Conservation (phyloP, 2,888 invertebrate genomes). For the Drepanosiphum platanoidis region DNA sequence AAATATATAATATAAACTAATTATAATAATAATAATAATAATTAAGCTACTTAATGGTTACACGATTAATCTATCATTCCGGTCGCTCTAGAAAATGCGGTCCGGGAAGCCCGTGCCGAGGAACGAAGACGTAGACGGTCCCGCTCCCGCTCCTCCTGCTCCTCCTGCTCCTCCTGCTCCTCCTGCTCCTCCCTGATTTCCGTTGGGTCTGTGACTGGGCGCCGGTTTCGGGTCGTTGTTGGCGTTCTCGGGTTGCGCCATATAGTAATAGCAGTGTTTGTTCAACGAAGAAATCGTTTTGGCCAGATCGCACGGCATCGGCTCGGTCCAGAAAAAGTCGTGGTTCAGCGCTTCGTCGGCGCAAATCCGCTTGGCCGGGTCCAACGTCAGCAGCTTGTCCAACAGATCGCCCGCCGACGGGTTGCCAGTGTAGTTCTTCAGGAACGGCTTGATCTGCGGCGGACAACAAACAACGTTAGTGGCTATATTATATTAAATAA, state of each 20-base stretch:
- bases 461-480: too few species aligned
- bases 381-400: conserved; percentile 89
- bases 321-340: conserved; percentile 98
- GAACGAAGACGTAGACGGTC: too few species aligned
- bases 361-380: conserved; percentile 87
- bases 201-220: too few species aligned
- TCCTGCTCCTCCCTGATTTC: too few species aligned
- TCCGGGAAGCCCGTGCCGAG: too few species aligned
- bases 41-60: too few species aligned
- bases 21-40: too few species aligned
- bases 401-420: conserved; percentile 91
- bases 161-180: too few species aligned
- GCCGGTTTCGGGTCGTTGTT: conserved; percentile 66
- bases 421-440: conserved; percentile 90
- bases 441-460: conserved; percentile 79
- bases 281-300: conserved; percentile 92
- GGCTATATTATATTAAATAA: neutral
- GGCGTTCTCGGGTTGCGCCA: conserved; percentile 79
- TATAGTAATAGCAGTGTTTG: conserved; percentile 94
- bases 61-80: too few species aligned
- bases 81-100: too few species aligned
- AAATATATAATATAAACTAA: too few species aligned
- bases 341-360: conserved; percentile 94
- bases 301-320: conserved; percentile 90
- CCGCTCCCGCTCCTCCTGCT: too few species aligned